Evolutionary conservation across 2,888 invertebrate species (phyloP), one percentile per base, ranked within the genome.

Genomic region (Tyria jacobaeae): DNA sequence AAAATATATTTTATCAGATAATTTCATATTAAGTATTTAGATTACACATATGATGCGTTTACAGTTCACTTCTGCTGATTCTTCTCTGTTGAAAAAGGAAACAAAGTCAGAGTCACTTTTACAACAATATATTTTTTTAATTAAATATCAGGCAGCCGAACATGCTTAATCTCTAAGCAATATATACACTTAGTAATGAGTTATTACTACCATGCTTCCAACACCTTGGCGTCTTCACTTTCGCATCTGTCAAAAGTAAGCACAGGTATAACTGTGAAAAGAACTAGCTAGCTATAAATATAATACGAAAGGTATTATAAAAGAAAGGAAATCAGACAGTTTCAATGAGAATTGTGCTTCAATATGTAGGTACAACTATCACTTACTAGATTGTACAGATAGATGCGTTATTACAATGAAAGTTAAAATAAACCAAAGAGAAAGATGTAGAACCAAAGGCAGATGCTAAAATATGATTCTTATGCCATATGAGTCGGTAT

Each of bases 31-130:
- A 41, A 31, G 7, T 49, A 24, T 21, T n/a, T 4, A 6, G 7
- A 2, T 6, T 31, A 10, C 21, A 25, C 12, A n/a, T 25, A 53
- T 10, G 53, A 6, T 17, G 34, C 6, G 35, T 55, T 78, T 75
- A 85, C 41, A 88, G 76, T 76, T 89, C 87, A 57, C 64, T 75
- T 76, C 79, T 84, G 64, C 61, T 63, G 60, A 55, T 63, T 47
- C 10, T 52, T 63, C 63, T 82, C 80, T 86, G 84, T 72, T 70
- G 78, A 68, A 76, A 79, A 75, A 67, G 68, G 72, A 70, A 79
- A 74, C 31, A 68, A 66, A 61, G 41, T 59, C 53, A 56, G n/a
- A 56, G 41, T 44, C 72, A 64, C 7, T n/a, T 61, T 67, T 64
- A 41, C 51, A 60, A 55, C 31, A 44, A 58, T 47, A 64, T 62